Evolutionary conservation across 2,888 invertebrate species (phyloP).

Genomic region (Nephrotoma appendiculata): DNA sequence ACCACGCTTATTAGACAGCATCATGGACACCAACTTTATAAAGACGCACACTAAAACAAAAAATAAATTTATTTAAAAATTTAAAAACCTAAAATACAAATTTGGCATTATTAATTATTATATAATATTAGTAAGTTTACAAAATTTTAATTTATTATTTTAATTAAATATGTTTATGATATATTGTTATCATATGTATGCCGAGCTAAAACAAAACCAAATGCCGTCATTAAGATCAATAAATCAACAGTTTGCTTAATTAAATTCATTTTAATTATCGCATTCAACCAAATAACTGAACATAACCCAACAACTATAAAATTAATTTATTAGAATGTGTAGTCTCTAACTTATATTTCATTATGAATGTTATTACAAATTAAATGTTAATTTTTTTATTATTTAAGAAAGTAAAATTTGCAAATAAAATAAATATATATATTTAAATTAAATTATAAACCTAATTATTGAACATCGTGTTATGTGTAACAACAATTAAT

Average conservation of each 20-base stretch:
- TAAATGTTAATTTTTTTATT: not conserved
- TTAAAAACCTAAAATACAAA: not conserved
- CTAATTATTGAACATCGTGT: not conserved
- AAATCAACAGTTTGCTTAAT: not conserved
- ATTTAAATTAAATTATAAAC: not conserved
- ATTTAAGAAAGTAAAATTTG: not conserved
- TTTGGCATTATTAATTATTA: not conserved
- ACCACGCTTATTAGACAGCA: slow-evolving; percentile 78
- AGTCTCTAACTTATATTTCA: not conserved
- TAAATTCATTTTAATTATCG: not conserved
- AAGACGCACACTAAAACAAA: not conserved
- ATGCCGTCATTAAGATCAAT: not conserved
- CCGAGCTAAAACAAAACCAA: not conserved
- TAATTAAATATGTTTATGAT: not conserved
- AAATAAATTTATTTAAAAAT: not conserved
- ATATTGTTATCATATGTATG: not conserved
- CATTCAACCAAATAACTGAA: not conserved
- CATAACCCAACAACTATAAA: not conserved
- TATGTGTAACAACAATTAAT: not conserved
- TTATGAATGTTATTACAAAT: not conserved
- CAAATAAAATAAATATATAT: not conserved
- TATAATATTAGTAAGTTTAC: not conserved
- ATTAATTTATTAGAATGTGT: not conserved
- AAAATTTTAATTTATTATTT: not conserved
- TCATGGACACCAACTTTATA: not conserved